Evolutionary conservation across 2,797 vertebrate genomes (phyloP).

Genomic region (Eulemur coronatus): DNA sequence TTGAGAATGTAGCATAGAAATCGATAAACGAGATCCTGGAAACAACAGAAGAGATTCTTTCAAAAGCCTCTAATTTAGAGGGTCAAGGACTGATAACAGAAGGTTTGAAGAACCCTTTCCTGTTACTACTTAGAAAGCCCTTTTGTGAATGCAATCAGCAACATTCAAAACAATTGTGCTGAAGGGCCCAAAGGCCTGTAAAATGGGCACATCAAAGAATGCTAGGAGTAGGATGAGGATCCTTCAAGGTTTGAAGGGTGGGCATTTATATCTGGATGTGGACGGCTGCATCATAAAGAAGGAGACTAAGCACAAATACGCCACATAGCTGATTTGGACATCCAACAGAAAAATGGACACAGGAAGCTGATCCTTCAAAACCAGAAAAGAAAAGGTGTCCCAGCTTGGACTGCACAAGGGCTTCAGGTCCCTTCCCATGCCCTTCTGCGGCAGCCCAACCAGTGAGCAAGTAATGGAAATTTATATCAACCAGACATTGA

Average conservation of each 20-base stretch:
- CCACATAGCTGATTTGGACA: background rate
- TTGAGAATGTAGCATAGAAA: background rate
- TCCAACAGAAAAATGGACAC: background rate
- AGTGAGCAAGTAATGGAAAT: background rate
- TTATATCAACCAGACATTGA: background rate
- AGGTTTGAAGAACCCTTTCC: background rate
- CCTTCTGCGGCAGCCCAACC: background rate
- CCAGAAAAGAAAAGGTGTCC: background rate
- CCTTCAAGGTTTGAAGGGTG: background rate
- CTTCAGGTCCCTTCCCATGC: background rate
- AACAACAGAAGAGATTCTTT: background rate
- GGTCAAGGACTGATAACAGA: background rate
- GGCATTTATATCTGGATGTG: background rate
- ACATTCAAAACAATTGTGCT: background rate
- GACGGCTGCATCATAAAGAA: background rate
- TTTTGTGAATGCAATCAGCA: background rate
- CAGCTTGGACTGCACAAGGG: background rate
- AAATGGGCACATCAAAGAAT: background rate
- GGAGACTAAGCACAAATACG: background rate
- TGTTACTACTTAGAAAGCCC: background rate
- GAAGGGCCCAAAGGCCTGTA: background rate
- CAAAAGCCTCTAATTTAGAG: background rate
- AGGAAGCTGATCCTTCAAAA: background rate
- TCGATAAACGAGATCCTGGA: background rate
- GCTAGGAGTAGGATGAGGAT: background rate